Percentiles rank a stretch among this genome's conserved stretches.
phyloP scores from a whole-genome alignment of 2,113 vertebrate species.

The Calidris pygmaea region DNA sequence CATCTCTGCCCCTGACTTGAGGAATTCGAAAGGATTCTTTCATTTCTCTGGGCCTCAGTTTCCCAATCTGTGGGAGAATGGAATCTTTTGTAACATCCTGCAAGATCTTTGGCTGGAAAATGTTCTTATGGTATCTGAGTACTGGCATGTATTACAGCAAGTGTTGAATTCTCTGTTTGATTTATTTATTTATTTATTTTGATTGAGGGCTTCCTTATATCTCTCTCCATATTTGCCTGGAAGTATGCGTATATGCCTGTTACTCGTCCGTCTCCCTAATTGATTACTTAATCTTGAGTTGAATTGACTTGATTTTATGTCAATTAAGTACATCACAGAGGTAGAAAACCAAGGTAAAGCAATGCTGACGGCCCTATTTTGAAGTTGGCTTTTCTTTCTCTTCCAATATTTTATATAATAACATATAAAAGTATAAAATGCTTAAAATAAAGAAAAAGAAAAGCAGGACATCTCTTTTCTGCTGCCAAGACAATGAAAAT shows the following conservation, averaged over 20 bases:
- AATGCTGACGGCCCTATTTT: background rate
- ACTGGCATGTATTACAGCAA: background rate
- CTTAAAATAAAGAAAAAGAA: background rate
- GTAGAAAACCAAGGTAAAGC: background rate
- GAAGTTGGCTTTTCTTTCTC: background rate
- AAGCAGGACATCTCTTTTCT: background rate
- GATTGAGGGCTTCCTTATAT: background rate
- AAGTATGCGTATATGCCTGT: background rate
- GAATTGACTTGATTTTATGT: background rate
- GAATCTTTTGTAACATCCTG: background rate
- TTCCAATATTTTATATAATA: background rate
- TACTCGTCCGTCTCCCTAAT: background rate
- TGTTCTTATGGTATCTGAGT: background rate
- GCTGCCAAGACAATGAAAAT: slow-evolving; percentile 23
- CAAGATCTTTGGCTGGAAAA: background rate
- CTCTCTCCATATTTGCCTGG: background rate
- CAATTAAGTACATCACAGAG: background rate
- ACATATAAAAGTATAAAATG: background rate
- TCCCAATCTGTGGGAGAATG: background rate
- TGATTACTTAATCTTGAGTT: background rate
- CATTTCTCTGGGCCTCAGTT: background rate
- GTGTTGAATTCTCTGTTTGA: background rate
- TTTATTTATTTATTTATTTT: background rate
- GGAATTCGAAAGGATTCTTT: background rate
- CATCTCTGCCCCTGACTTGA: background rate